Evolutionary conservation across 2,797 vertebrate species (phyloP).

Genomic region (Rousettus madagascariensis): DNA sequence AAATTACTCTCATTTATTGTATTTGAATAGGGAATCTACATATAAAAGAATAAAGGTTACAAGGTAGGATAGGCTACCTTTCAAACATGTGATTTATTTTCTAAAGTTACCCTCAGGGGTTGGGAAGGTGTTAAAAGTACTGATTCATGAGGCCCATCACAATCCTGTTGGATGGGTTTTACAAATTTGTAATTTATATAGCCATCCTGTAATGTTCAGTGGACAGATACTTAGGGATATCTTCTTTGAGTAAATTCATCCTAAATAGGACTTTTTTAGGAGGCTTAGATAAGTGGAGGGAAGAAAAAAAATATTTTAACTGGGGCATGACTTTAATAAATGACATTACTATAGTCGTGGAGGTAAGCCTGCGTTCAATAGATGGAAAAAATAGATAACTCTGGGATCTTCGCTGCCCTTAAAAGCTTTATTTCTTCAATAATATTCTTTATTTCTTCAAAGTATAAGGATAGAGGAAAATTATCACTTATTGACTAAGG

Average conservation of each 20-base stretch:
- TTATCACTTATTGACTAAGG: background rate
- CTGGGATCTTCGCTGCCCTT: background rate
- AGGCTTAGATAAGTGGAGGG: background rate
- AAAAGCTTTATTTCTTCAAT: background rate
- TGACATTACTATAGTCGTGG: background rate
- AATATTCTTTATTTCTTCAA: background rate
- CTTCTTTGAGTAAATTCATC: background rate
- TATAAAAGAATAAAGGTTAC: background rate
- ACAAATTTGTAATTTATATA: background rate
- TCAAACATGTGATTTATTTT: background rate
- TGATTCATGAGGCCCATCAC: background rate
- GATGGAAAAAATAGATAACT: background rate
- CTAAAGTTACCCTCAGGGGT: background rate
- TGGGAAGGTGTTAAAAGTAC: background rate
- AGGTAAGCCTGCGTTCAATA: background rate
- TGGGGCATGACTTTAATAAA: background rate
- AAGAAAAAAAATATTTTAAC: background rate
- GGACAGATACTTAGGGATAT: background rate
- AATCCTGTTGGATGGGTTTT: background rate
- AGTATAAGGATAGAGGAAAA: background rate
- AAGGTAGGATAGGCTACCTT: background rate
- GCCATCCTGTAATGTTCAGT: background rate
- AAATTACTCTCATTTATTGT: background rate
- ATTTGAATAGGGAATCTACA: background rate
- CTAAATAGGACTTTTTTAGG: background rate